Evolutionary conservation across 2,797 vertebrate genomes (phyloP).

Genomic region (Orientallactaga sibirica): DNA sequence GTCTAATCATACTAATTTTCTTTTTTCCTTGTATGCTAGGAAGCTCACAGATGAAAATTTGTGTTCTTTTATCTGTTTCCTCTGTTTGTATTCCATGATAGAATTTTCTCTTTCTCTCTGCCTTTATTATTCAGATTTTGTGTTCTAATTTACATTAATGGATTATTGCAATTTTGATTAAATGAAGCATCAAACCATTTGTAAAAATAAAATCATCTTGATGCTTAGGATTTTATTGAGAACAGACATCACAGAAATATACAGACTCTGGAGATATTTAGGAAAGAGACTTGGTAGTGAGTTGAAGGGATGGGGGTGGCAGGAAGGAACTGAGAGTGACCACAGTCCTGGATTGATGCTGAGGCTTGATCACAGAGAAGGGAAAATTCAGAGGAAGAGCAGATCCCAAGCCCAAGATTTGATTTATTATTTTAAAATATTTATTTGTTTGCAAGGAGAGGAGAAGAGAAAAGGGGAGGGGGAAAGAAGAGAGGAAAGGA

Average conservation of each 20-base stretch:
- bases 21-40: conserved; percentile 1
- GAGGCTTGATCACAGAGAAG: neutral
- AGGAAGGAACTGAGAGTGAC: neutral
- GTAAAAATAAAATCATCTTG: conserved; percentile 19
- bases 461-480: no score
- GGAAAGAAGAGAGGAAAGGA: no score
- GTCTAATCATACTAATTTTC: neutral
- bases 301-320: neutral
- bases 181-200: neutral
- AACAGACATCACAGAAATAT: neutral
- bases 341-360: rapidly evolving
- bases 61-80: neutral
- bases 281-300: neutral
- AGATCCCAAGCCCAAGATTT: no score
- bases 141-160: conserved; percentile 37
- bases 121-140: conserved; percentile 12
- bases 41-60: conserved; percentile 21
- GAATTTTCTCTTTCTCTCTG: conserved; percentile 14
- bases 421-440: no score
- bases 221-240: neutral
- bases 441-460: no score
- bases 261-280: neutral
- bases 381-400: neutral
- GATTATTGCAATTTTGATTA: neutral
- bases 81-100: conserved; percentile 6